Evolutionary conservation across 2,888 invertebrate genomes (phyloP).

Genomic region (Sinohyriopsis cumingii): DNA sequence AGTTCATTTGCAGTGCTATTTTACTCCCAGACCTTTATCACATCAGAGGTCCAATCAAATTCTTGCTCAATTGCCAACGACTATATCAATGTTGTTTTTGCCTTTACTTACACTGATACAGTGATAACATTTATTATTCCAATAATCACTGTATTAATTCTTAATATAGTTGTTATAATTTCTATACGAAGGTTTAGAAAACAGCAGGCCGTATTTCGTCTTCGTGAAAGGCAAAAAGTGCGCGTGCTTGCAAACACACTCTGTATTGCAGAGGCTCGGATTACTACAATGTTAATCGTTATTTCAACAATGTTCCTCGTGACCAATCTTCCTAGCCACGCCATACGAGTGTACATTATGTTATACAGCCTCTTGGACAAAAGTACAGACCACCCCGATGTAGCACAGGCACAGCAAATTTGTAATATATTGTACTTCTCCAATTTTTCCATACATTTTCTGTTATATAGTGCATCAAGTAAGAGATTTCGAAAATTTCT

Average conservation of each 20-base stretch:
- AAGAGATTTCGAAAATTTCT: conserved; percentile 44
- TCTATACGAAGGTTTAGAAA: conserved; percentile 36
- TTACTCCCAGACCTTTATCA: conserved; percentile 57
- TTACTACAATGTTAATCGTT: conserved; percentile 58
- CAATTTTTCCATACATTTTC: conserved; percentile 31
- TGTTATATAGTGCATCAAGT: conserved; percentile 48
- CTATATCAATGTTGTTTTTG: conserved; percentile 32
- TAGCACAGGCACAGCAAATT: conserved; percentile 45
- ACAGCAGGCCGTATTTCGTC: conserved; percentile 19
- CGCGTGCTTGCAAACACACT: conserved; percentile 19
- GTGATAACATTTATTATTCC: conserved; percentile 53
- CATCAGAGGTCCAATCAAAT: conserved; percentile 32
- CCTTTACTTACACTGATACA: conserved; percentile 56
- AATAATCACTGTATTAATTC: conserved; percentile 44
- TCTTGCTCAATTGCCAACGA: conserved; percentile 30
- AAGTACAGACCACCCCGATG: conserved; percentile 18
- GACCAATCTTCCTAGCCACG: conserved; percentile 63
- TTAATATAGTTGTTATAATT: conserved; percentile 49
- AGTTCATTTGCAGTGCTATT: conserved; percentile 45
- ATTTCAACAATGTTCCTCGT: conserved; percentile 53
- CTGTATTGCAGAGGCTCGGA: conserved; percentile 51
- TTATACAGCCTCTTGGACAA: conserved; percentile 31
- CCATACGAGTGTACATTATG: conserved; percentile 51
- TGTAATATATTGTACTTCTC: conserved; percentile 53
- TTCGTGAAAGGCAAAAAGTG: conserved; percentile 25